Evolutionary conservation across 30 jellyfish, hydroid and myxozoan species (phyloP).

Genomic region (Turritopsis dohrnii): DNA sequence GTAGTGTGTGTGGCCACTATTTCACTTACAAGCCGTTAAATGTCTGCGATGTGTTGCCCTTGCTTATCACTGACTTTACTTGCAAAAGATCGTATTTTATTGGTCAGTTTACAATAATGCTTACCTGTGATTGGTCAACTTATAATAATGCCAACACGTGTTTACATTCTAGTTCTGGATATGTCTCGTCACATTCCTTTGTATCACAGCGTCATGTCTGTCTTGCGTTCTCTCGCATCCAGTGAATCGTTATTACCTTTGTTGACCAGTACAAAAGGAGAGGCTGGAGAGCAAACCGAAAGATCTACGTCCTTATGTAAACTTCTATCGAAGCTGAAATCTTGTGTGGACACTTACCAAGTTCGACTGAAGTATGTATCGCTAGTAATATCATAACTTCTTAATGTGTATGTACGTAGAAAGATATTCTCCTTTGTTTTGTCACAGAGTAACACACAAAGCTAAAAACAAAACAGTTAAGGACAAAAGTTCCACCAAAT

Average conservation of each 20-base stretch:
- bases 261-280: slow-evolving; percentile 40
- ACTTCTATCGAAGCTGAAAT: slow-evolving; percentile 55
- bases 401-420: background rate
- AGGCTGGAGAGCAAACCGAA: slow-evolving; percentile 11
- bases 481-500: background rate
- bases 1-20: too few species aligned
- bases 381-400: background rate
- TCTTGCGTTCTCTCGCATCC: slow-evolving; percentile 65
- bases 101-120: too few species aligned
- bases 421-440: background rate
- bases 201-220: slow-evolving; percentile 60
- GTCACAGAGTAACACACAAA: background rate
- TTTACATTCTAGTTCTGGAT: slow-evolving; percentile 60
- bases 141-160: too few species aligned
- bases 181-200: slow-evolving; percentile 95
- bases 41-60: too few species aligned
- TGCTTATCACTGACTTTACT: too few species aligned
- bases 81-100: too few species aligned
- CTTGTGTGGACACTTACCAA: slow-evolving; percentile 85
- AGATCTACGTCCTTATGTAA: slow-evolving; percentile 30
- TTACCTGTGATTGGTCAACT: too few species aligned
- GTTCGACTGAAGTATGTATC: slow-evolving; percentile 65
- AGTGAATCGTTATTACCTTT: slow-evolving; percentile 25
- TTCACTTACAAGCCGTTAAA: too few species aligned
- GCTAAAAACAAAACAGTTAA: background rate